Base-by-base conservation (phyloP, 1,140 invertebrate genomes). In the Zaprionus gabonicus region DNA sequence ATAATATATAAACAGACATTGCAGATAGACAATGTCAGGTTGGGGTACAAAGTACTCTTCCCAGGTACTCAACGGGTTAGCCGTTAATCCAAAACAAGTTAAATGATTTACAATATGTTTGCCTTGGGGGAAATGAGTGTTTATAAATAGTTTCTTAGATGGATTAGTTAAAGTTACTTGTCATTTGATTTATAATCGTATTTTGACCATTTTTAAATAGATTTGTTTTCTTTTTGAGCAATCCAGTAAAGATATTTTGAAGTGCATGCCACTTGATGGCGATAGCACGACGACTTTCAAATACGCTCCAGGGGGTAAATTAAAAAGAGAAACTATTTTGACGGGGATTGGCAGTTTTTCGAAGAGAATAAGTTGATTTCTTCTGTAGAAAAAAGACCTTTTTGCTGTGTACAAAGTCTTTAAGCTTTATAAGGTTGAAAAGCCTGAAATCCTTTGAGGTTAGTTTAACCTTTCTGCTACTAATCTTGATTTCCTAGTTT, bases 181-280 rank as follows among this genome's bases (percentile, higher is more conserved):
- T 60, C 46, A 44, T 9, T 56, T 75, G 71, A 75, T 77, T 77
- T 74, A 75, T 63, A 75, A 68, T 77, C 53, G 20, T 68, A 63
- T 68, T 63, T 59, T 59, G 55, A 3, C 41, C 56, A 71, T 62
- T 71, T 71, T 20, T 44, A 53, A 28, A 51, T 58, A 12, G 9
- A 27, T 68, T 23, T 75, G 70, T 58, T 51, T 53, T 58, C 41
- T 53, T 58, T 57, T 41, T 41, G 70, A 55, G 27, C 9, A 27
- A 53, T 17, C 13, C 15, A 27, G 41, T 23, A 38, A 10, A 6
- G 28, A 20, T 38, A 44, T 13, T 6, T 13, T 23, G 5, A 23
- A 27, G 23, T 65, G 46, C 23, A 51, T 51, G 9, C 41, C 41
- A 44, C 6, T 44, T 4, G 46, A 9, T 9, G 2, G 10, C 3